phyloP scores from a whole-genome alignment of 2,113 vertebrate species.

The Struthidea cinerea region DNA sequence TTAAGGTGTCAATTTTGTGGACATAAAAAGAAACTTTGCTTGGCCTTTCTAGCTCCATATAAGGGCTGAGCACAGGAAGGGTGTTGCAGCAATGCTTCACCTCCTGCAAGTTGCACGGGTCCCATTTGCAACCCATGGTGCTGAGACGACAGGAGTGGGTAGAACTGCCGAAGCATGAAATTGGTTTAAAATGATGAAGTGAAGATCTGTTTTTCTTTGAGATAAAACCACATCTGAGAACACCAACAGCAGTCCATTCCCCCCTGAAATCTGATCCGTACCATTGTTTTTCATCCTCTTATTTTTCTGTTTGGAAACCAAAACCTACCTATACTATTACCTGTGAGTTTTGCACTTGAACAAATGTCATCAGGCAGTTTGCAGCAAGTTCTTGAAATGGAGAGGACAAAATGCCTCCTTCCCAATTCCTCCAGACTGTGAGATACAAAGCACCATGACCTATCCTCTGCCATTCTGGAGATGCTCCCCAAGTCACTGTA shows the following conservation, averaged over 20 bases:
- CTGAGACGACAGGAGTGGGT: slow-evolving; percentile 36
- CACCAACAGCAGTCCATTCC: slow-evolving; percentile 30
- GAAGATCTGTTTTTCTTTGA: slow-evolving; percentile 61
- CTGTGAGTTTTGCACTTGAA: neutral
- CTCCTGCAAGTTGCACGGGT: neutral
- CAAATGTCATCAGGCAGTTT: neutral
- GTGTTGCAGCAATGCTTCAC: neutral
- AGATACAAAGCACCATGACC: neutral
- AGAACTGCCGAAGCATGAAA: slow-evolving; percentile 69
- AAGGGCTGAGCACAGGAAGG: neutral
- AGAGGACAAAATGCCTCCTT: neutral
- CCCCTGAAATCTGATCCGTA: slow-evolving; percentile 33
- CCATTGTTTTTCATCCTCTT: slow-evolving; percentile 21
- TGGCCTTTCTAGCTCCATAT: neutral
- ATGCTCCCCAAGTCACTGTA: neutral
- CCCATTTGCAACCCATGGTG: slow-evolving; percentile 18
- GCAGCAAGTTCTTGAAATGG: neutral
- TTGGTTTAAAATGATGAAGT: slow-evolving; percentile 74
- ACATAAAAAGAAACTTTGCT: neutral
- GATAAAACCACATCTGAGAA: slow-evolving; percentile 66
- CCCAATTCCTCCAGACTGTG: rapidly evolving
- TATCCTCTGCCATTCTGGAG: neutral
- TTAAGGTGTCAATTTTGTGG: neutral
- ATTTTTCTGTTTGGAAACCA: slow-evolving; percentile 22
- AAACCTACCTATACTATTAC: neutral